Base-by-base conservation (phyloP, 2,797 vertebrate species). In the Austrolebias charrua region DNA sequence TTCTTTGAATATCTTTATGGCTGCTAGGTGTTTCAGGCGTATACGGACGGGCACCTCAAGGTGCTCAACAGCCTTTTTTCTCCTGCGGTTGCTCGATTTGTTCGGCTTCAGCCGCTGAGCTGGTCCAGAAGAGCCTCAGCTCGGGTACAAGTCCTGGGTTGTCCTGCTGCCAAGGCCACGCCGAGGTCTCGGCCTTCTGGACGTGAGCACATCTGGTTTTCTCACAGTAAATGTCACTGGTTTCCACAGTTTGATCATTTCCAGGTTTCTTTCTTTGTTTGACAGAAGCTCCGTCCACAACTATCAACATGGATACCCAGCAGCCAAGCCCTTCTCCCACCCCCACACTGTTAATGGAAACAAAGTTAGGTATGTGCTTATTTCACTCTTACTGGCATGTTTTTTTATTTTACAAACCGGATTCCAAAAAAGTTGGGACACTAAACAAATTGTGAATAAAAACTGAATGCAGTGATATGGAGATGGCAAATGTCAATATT, bases 61-160 rank as follows among this genome's bases (percentile, higher is more conserved):
- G 94, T 92, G 15, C 90, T 90, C 71, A 95, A 95, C 0, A 89
- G 92, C 69, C 80, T 96, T 57, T 86, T 94, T 61, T 94, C 95
- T n/a, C 62, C 92, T 0, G 80, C 92, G 9, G 10, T 92, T 16
- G 88, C 93, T 19, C 93, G 94, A 31, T 95, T 93, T 43, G 5
- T 95, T 33, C 92, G 92, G 1, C 44, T 96, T 38, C 82, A 79
- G 6, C 92, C 94, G 0, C 84, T 85, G 50, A 87, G 47, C 48
- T 95, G 94, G 93, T 85, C 89, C 0, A 77, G 81, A 35, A 85
- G 6, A 0, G 31, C 90, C 9, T 91, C 92, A 4, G 69, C 88
- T 52, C 90, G 87, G 80, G 81, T 94, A 67, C 91, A 91, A 53
- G 75, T 95, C 55, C 55, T 93, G 72, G 95, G 95, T 46, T 95